Evolutionary conservation across 37 sponge, comb jelly and placozoan species (phyloP).

Genomic region (Chondrilla cf. caribensis): DNA sequence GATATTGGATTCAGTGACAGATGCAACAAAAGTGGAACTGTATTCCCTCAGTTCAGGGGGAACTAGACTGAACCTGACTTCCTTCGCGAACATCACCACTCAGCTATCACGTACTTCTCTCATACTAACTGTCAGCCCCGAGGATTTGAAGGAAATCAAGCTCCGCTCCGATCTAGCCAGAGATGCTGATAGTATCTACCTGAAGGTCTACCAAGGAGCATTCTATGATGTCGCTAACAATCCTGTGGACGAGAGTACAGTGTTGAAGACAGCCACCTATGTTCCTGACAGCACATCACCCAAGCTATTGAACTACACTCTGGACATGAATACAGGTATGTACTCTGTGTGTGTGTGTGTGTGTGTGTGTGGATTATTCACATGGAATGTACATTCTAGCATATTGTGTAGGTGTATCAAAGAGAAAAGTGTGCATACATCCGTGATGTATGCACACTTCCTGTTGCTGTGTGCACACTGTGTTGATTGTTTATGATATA

Average conservation of each 20-base stretch:
- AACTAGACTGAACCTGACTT: conserved; percentile 46
- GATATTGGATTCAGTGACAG: conserved; percentile 32
- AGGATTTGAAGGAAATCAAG: conserved; percentile 80
- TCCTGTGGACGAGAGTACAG: conserved; percentile 33
- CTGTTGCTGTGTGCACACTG: no score
- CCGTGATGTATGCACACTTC: no score
- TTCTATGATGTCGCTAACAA: conserved; percentile 69
- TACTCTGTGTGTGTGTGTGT: neutral
- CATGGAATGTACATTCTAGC: no score
- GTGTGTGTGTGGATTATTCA: no score
- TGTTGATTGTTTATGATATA: no score
- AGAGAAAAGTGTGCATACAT: no score
- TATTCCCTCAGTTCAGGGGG: conserved; percentile 38
- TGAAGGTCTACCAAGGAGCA: conserved; percentile 49
- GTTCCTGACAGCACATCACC: conserved; percentile 67
- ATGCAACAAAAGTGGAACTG: conserved; percentile 48
- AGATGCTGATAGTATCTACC: conserved; percentile 30
- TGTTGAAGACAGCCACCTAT: conserved; percentile 29
- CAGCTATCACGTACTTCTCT: conserved; percentile 1
- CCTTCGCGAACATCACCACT: conserved; percentile 43
- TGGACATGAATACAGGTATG: conserved; percentile 63
- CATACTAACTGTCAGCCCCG: conserved; percentile 33
- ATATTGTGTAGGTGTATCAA: no score
- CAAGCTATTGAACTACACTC: conserved; percentile 27
- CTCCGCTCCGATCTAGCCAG: conserved; percentile 42